phyloP scores from a whole-genome alignment of 2,113 vertebrate genomes.

The Ciconia stormi region DNA sequence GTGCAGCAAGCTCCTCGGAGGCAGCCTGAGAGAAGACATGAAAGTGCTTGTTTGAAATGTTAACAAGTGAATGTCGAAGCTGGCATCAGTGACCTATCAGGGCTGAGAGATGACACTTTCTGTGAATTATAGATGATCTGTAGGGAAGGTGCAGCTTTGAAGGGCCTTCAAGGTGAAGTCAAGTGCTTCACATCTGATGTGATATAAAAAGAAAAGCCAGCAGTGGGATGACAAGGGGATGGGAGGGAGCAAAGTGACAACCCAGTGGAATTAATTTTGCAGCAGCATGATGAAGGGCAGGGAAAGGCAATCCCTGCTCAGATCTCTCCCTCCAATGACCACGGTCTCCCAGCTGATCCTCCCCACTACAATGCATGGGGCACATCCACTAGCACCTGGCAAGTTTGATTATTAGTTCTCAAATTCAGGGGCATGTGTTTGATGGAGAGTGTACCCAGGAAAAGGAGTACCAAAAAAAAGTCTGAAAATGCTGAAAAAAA shows the following conservation, averaged over 20 bases:
- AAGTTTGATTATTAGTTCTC: background rate
- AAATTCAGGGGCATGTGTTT: background rate
- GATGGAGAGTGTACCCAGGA: background rate
- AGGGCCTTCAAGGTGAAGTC: conserved; percentile 19
- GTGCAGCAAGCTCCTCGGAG: background rate
- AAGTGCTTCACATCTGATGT: conserved; percentile 9
- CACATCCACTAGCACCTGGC: background rate
- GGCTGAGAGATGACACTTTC: conserved; percentile 1
- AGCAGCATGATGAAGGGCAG: background rate
- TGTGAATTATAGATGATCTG: conserved; percentile 38
- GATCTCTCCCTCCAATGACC: background rate
- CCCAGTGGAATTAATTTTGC: background rate
- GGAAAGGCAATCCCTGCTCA: background rate
- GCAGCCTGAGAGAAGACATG: background rate
- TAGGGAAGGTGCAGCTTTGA: conserved; percentile 26
- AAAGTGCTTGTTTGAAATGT: conserved; percentile 24
- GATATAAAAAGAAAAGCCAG: background rate
- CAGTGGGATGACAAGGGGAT: background rate
- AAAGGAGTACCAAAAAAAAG: background rate
- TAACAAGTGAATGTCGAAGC: background rate
- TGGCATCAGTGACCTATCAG: conserved; percentile 3
- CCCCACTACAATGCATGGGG: background rate
- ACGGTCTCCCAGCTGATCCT: background rate
- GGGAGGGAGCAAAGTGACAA: background rate
- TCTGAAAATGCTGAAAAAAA: background rate